Conservation (phyloP, 2,888 invertebrate genomes). For the Eucriotettix oculatus region DNA sequence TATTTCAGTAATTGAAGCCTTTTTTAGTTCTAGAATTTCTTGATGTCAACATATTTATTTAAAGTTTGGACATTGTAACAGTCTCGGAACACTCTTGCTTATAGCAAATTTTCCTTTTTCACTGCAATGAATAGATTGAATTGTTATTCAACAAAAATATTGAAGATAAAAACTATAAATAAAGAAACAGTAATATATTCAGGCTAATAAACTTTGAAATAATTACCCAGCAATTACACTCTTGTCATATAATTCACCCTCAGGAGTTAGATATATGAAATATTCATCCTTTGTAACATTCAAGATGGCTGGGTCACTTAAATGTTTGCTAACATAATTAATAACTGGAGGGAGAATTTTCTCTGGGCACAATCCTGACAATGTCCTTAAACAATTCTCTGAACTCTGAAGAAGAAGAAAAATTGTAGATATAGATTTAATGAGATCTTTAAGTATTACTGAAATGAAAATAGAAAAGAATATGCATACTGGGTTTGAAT, state of each 20-base stretch:
- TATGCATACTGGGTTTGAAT: slow-evolving; percentile 22
- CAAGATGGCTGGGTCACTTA: slow-evolving; percentile 47
- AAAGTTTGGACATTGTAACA: too few species aligned
- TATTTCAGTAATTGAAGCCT: too few species aligned
- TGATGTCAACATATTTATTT: too few species aligned
- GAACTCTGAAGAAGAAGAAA: slow-evolving; percentile 27
- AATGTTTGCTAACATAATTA: slow-evolving; percentile 36
- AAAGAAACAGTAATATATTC: not conserved
- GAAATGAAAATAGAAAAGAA: not conserved
- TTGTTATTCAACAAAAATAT: too few species aligned
- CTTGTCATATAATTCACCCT: slow-evolving; percentile 83
- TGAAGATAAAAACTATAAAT: too few species aligned
- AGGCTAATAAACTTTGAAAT: not conserved
- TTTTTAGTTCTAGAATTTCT: too few species aligned
- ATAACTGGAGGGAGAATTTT: slow-evolving; percentile 48
- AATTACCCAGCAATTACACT: slow-evolving; percentile 47
- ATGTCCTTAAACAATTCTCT: slow-evolving; percentile 38
- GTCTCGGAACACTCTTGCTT: too few species aligned
- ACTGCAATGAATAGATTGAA: too few species aligned
- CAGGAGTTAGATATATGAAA: slow-evolving; percentile 66
- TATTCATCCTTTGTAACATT: slow-evolving; percentile 64
- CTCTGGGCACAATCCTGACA: slow-evolving; percentile 47
- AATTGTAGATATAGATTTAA: not conserved
- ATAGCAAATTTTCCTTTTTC: too few species aligned
- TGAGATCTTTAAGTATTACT: too few species aligned